Percentiles rank a stretch among this genome's conserved stretches.
Evolutionary conservation across 2,797 vertebrate genomes (phyloP).

Genomic region (Anisognathus igniventris): DNA sequence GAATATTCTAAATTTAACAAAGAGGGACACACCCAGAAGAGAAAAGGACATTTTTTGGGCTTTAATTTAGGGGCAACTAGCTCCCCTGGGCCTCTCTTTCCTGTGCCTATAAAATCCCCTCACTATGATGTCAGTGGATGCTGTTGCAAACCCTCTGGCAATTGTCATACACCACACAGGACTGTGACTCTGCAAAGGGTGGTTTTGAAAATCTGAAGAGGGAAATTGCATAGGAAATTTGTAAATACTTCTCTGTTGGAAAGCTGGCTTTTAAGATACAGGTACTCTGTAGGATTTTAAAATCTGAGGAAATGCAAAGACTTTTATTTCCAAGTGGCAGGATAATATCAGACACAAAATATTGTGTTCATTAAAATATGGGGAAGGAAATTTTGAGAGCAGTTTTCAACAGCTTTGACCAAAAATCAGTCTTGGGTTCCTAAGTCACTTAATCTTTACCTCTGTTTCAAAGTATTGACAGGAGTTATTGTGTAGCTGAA

Average conservation of each 20-base stretch:
- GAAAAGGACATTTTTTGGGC: neutral
- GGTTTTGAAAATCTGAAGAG: neutral
- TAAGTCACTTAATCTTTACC: neutral
- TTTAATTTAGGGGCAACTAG: neutral
- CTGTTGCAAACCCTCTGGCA: neutral
- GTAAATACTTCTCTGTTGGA: neutral
- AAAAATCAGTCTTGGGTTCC: neutral
- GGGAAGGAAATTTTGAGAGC: neutral
- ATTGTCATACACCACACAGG: neutral
- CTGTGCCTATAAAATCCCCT: neutral
- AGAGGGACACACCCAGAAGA: neutral
- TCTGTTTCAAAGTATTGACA: neutral
- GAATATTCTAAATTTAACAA: neutral
- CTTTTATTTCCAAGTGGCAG: neutral
- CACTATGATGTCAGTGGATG: neutral
- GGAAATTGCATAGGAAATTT: neutral
- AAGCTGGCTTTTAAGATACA: neutral
- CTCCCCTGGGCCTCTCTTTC: neutral
- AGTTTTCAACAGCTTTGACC: neutral
- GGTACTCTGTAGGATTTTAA: neutral
- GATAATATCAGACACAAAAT: neutral
- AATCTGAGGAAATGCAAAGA: neutral
- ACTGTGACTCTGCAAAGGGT: neutral
- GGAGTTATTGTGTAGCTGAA: neutral
- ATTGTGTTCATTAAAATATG: neutral